A percentile compares a stretch with the other conserved stretches of the same genome.
Conservation (phyloP, 2,113 vertebrate species). For the Hyla sarda region DNA sequence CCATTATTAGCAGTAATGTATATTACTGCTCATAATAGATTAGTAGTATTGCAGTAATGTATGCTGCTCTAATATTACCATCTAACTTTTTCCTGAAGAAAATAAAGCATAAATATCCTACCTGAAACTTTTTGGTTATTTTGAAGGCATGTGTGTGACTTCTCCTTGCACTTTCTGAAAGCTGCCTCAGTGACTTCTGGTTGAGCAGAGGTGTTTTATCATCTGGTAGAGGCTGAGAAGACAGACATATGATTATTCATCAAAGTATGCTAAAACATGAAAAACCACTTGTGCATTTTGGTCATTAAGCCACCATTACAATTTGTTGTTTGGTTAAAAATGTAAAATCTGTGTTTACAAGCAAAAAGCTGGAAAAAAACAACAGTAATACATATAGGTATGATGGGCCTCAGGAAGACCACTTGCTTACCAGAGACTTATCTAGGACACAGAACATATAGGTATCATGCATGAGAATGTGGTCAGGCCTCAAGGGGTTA, state of each 20-base stretch:
- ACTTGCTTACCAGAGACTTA: slow-evolving; percentile 82
- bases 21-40: no score
- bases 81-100: no score
- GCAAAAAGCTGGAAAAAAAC: no score
- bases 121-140: slow-evolving; percentile 91
- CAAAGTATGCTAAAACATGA: neutral
- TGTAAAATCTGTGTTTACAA: no score
- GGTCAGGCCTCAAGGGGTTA: slow-evolving; percentile 76
- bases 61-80: no score
- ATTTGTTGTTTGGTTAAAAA: no score
- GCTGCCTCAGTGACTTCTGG: slow-evolving; percentile 78
- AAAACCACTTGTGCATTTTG: neutral
- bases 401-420: no score
- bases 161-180: slow-evolving; percentile 74
- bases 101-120: slow-evolving; percentile 61
- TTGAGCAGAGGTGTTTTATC: slow-evolving; percentile 74
- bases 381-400: no score
- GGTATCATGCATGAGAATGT: slow-evolving; percentile 87
- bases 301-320: neutral
- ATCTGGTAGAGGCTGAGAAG: slow-evolving; percentile 83
- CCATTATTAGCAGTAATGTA: no score
- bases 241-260: slow-evolving; percentile 9
- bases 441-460: slow-evolving; percentile 94
- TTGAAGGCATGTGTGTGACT: slow-evolving; percentile 87
- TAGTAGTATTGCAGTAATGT: no score